Evolutionary conservation across 2,797 vertebrate species (phyloP), one percentile per base, ranked within the genome.

Genomic region (Fistularia tabacaria): DNA sequence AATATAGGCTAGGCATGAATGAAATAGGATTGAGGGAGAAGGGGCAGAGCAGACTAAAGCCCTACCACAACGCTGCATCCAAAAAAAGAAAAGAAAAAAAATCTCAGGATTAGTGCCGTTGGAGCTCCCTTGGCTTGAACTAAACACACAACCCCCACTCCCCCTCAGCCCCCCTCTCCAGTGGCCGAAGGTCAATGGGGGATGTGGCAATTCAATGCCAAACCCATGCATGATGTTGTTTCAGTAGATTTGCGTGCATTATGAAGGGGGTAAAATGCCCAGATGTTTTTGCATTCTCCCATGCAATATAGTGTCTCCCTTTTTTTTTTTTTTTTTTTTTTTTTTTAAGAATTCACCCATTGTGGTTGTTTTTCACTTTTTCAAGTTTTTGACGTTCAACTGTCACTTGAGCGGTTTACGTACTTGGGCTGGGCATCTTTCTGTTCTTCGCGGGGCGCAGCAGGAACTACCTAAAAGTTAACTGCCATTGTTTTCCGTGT

Each of bases 91-190:
- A 12, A 42, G 9, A 42, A 9, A 42, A 73, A 74, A 79, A 83
- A 82, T 82, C 69, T 60, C 62, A 53, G 67, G 79, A 85, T 88
- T 87, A 86, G 77, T 76, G 74, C 73, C 44, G 9, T 78, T 68
- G 68, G 59, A 64, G 43, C 76, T 79, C 67, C 44, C 52, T 46
- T 46, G 71, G 71, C 72, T 71, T 65, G 66, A 74, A 77, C 76
- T 66, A 66, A 73, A 62, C 66, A 71, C 76, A 77, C 68, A 71
- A 62, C 69, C 75, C 77, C 75, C n/a, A n/a, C n/a, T n/a, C n/a
- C n/a, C n/a, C n/a, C n/a, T n/a, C n/a, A n/a, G n/a, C 46, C 64
- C 14, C 76, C 76, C 69, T 69, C 78, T 77, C 75, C 62, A 66
- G 38, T 71, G 65, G 73, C 64, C 59, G 71, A 54, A 70, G 74